These are phyloP conservation scores for Rhinoraja longicauda DNA, from an alignment of 2,797 vertebrate species.

Conservation along the genomic window DNA sequence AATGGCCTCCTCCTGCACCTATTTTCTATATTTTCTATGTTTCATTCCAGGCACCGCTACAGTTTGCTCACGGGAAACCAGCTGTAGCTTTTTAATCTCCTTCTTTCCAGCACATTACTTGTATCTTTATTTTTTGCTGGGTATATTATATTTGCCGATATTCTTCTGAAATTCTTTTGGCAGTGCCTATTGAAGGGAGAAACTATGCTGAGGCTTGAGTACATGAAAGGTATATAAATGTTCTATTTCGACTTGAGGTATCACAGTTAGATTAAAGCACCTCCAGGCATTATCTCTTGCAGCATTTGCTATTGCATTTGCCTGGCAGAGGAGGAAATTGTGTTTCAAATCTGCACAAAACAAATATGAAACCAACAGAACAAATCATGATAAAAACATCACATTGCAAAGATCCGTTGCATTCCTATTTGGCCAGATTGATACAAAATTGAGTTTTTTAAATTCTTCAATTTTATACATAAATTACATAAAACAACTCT, in stretches of 20 bases:
- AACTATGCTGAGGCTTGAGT: not conserved
- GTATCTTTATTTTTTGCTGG: not conserved
- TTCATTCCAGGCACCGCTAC: not conserved
- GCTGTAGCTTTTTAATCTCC: not conserved
- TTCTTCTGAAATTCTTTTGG: not conserved
- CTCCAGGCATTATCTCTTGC: not conserved
- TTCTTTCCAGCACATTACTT: not conserved
- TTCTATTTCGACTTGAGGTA: not conserved
- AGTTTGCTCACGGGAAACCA: not conserved
- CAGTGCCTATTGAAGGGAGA: not conserved
- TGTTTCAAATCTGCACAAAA: not conserved
- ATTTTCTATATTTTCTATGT: too few relatives aligned
- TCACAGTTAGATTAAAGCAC: not conserved
- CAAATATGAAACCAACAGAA: not conserved
- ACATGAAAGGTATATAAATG: not conserved
- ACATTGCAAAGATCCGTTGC: not conserved
- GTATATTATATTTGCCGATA: not conserved
- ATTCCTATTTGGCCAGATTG: not conserved
- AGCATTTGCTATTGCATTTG: not conserved
- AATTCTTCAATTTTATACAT: not conserved
- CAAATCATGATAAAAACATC: not conserved
- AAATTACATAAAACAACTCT: not conserved
- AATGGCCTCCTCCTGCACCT: too few relatives aligned
- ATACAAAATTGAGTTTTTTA: not conserved
- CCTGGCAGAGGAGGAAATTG: not conserved